These are phyloP conservation scores for Chloebia gouldiae DNA, from an alignment of 2,113 vertebrate genomes.

Conservation along the genomic window DNA sequence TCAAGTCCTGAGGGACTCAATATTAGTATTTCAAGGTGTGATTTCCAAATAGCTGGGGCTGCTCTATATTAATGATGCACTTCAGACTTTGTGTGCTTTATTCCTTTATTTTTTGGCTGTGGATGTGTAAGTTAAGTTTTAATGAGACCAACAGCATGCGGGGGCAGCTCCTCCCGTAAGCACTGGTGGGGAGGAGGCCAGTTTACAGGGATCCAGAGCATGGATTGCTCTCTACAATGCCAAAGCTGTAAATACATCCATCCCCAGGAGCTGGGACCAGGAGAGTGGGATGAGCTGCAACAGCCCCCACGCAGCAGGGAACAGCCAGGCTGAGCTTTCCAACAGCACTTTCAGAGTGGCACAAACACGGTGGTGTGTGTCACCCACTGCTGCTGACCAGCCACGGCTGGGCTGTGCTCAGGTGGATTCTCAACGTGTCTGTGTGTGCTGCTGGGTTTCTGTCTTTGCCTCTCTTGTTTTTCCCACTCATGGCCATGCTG, in stretches of 20 bases:
- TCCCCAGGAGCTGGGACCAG: fast-evolving
- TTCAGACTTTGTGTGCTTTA: not conserved
- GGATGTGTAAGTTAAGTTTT: not conserved
- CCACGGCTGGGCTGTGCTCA: not conserved
- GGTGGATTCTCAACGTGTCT: fast-evolving
- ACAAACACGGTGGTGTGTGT: fast-evolving
- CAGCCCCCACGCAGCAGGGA: fast-evolving
- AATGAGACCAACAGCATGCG: not conserved
- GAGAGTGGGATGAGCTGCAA: not conserved
- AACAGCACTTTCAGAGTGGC: not conserved
- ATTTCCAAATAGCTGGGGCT: not conserved
- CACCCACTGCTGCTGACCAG: not conserved
- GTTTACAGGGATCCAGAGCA: not conserved
- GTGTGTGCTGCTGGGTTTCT: not conserved
- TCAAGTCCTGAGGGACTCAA: not conserved
- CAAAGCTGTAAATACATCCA: not conserved
- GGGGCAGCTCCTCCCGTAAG: not conserved
- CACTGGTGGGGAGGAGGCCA: not conserved
- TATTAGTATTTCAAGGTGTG: not conserved
- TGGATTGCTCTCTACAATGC: not conserved
- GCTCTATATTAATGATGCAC: fast-evolving
- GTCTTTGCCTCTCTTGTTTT: not conserved
- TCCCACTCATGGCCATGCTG: not conserved
- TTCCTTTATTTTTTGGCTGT: not conserved
- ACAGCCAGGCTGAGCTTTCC: not conserved